Evolutionary conservation across 2,113 vertebrate species (phyloP).

Genomic region (Shinisaurus crocodilurus): DNA sequence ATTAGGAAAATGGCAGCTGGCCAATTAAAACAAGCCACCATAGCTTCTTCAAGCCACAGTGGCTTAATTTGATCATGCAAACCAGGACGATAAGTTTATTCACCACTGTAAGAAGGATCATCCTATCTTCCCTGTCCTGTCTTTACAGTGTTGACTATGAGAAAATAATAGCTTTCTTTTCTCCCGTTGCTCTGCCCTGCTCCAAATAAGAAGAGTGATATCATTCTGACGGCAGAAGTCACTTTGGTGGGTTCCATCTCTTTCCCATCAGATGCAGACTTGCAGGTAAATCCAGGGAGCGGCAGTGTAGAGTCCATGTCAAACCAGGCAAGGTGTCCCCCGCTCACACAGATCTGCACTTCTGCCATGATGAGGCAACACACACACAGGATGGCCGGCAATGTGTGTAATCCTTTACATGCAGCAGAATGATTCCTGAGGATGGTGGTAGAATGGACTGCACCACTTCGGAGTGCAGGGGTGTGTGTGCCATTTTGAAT

Average conservation of each 20-base stretch:
- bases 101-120: slow-evolving; percentile 70
- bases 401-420: too few species aligned
- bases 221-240: not conserved
- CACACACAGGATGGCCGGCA: not conserved
- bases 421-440: not conserved
- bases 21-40: too few species aligned
- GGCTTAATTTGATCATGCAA: too few species aligned
- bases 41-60: too few species aligned
- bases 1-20: too few species aligned
- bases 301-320: not conserved
- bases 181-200: not conserved
- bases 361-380: not conserved
- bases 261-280: not conserved
- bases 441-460: not conserved
- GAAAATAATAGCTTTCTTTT: slow-evolving; percentile 2
- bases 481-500: too few species aligned
- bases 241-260: not conserved
- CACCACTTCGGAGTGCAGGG: too few species aligned
- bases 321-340: too few species aligned
- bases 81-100: slow-evolving; percentile 60
- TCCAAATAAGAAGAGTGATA: not conserved
- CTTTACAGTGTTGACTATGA: slow-evolving; percentile 15
- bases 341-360: not conserved
- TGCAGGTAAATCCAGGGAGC: not conserved
- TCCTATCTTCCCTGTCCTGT: not conserved